Evolutionary conservation across 1,140 invertebrate genomes (phyloP).

Genomic region (Parasteatoda tepidariorum): DNA sequence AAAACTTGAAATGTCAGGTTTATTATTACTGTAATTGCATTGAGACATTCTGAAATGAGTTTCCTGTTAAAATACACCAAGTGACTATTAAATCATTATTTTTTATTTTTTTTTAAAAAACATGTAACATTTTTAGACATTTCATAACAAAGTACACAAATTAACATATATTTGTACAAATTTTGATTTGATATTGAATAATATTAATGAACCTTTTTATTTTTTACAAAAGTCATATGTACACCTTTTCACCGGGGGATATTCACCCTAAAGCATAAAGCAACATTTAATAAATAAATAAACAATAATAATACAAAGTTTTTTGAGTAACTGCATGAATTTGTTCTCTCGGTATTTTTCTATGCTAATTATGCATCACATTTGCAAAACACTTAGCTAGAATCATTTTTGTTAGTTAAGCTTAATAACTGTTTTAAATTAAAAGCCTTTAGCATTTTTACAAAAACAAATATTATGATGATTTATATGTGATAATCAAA

Average conservation of each 20-base stretch:
- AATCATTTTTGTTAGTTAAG: not conserved
- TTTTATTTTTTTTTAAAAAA: no score
- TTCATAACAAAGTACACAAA: no score
- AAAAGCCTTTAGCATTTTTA: not conserved
- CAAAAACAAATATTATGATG: no score
- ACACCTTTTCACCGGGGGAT: conserved; percentile 47
- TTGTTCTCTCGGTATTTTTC: not conserved
- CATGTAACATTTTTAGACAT: no score
- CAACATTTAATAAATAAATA: not conserved
- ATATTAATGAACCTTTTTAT: no score
- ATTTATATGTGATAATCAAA: no score
- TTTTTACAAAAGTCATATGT: conserved; percentile 16
- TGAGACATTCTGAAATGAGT: not conserved
- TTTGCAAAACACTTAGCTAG: not conserved
- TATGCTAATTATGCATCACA: not conserved
- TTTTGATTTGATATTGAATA: no score
- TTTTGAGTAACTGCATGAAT: no score
- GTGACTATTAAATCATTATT: not conserved
- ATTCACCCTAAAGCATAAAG: conserved; percentile 27
- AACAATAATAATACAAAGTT: not conserved
- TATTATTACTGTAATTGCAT: no score
- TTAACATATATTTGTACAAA: no score
- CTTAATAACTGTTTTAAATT: not conserved
- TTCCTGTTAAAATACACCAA: not conserved
- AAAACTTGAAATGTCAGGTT: no score